Percentiles rank a stretch among this genome's conserved stretches.
Conservation (phyloP, 2,888 invertebrate species). For the Ennomos erosarius region DNA sequence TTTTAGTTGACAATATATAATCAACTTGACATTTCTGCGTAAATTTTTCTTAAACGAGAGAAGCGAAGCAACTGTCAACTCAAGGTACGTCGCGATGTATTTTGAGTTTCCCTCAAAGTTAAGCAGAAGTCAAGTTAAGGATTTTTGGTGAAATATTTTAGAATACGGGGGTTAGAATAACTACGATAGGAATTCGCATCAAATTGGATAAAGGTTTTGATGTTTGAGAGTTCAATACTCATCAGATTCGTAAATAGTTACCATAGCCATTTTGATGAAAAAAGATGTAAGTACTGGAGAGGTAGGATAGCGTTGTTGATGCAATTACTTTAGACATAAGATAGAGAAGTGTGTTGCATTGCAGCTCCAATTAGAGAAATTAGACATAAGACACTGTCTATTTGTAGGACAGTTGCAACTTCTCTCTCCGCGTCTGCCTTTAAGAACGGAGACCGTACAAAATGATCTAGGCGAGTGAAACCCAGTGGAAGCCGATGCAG, state of each 20-base stretch:
- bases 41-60: no score
- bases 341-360: constrained; percentile 1
- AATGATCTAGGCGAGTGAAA: constrained; percentile 76
- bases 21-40: no score
- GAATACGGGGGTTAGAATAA: no score
- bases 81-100: no score
- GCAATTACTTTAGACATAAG: constrained; percentile 11
- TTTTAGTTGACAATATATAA: no score
- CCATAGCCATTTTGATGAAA: neutral
- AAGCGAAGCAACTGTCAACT: no score
- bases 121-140: no score
- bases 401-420: constrained; percentile 33
- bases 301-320: constrained; percentile 4
- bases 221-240: no score
- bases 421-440: constrained; percentile 38
- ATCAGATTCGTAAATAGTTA: neutral
- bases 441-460: constrained; percentile 55
- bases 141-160: no score
- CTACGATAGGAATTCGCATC: no score
- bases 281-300: neutral
- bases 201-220: no score
- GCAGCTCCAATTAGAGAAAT: constrained; percentile 20
- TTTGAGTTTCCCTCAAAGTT: no score
- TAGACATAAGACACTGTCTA: constrained; percentile 24
- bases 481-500: constrained; percentile 76